Evolutionary conservation across 2,888 invertebrate species (phyloP).

Genomic region (Xylota segnis): DNA sequence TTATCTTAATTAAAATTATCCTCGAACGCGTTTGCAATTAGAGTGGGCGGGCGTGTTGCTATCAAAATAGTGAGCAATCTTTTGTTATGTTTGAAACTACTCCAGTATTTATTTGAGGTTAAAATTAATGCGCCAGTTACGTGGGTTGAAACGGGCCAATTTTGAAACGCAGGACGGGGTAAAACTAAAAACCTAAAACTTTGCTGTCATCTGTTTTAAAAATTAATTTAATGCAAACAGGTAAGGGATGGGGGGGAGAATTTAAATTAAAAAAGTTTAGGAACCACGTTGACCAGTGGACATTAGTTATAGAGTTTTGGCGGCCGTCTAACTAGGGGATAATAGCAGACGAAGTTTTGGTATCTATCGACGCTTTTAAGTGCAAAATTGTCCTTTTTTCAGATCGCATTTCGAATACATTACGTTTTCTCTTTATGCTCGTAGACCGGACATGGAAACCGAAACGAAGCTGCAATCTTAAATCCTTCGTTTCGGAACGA

Average conservation of each 20-base stretch:
- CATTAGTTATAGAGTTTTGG: too few relatives aligned
- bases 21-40: slow-evolving; percentile 25
- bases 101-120: slow-evolving; percentile 45
- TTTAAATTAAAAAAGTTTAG: slow-evolving; percentile 17
- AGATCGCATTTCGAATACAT: too few relatives aligned
- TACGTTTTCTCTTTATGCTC: too few relatives aligned
- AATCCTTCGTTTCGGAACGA: slow-evolving; percentile 39
- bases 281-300: neutral
- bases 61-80: slow-evolving; percentile 5
- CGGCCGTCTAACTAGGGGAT: too few relatives aligned
- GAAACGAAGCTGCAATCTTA: neutral
- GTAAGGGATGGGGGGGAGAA: neutral
- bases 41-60: slow-evolving; percentile 12
- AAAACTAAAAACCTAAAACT: slow-evolving; percentile 2
- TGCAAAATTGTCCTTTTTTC: too few relatives aligned
- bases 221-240: neutral
- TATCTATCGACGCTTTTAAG: too few relatives aligned
- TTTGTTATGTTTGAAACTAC: slow-evolving; percentile 36
- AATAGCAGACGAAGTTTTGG: too few relatives aligned
- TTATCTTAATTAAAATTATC: slow-evolving; percentile 42
- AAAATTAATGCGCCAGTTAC: slow-evolving; percentile 41
- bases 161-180: slow-evolving; percentile 1
- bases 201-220: slow-evolving; percentile 16
- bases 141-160: slow-evolving; percentile 5
- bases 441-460: too few relatives aligned